These are phyloP conservation scores for Rhea pennata DNA, from an alignment of 2,113 vertebrate species.

Conservation along the genomic window DNA sequence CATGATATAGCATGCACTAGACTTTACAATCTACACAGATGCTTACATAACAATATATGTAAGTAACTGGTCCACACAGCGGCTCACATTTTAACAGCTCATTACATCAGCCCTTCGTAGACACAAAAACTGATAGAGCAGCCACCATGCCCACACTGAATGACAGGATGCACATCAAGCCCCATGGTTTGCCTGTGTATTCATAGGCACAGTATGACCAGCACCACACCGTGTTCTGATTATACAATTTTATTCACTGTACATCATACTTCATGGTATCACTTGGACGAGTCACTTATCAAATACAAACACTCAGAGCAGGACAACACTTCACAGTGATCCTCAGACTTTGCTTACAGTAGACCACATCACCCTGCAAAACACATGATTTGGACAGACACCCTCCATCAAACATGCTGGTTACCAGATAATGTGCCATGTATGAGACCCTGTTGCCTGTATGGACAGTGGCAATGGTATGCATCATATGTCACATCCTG, in stretches of 20 bases:
- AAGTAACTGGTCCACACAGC: neutral
- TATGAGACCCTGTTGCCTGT: accelerated
- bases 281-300: accelerated
- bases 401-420: neutral
- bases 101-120: neutral
- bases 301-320: neutral
- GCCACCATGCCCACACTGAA: accelerated
- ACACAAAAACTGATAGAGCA: neutral
- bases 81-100: neutral
- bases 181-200: accelerated
- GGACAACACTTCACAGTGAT: neutral
- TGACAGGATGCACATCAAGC: accelerated
- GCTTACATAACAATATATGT: neutral
- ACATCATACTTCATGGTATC: accelerated
- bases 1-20: neutral
- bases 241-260: accelerated
- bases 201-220: neutral
- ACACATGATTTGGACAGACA: neutral
- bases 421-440: neutral
- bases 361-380: neutral
- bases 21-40: neutral
- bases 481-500: too few relatives aligned
- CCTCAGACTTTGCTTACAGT: neutral
- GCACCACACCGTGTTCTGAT: neutral
- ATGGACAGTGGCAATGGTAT: accelerated